Percentiles rank a stretch among this genome's conserved stretches.
phyloP scores from a whole-genome alignment of 2,113 vertebrate genomes.

The Phalacrocorax pelagicus region DNA sequence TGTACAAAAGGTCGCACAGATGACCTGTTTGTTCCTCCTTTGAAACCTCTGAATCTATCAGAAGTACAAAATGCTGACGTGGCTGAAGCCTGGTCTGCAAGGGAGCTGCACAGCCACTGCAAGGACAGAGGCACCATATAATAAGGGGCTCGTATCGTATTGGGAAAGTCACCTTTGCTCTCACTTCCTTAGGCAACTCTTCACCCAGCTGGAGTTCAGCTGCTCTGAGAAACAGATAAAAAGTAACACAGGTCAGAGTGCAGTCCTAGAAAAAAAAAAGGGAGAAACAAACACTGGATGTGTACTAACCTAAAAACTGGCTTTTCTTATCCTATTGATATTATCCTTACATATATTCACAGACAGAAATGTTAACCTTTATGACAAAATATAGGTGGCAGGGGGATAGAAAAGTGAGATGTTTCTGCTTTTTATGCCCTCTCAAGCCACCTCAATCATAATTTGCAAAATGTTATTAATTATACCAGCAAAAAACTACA shows the following conservation, averaged over 20 bases:
- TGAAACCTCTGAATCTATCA: not conserved
- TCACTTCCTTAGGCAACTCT: not conserved
- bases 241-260: not conserved
- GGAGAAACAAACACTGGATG: not conserved
- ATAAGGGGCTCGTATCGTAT: not conserved
- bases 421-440: not conserved
- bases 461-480: not conserved
- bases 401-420: not conserved
- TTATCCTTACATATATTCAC: not conserved
- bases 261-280: not conserved
- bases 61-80: not conserved
- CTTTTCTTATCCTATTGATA: not conserved
- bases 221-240: not conserved
- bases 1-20: not conserved
- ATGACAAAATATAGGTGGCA: not conserved
- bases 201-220: not conserved
- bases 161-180: slow-evolving; percentile 10
- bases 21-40: not conserved
- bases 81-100: not conserved
- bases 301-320: not conserved
- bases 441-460: not conserved
- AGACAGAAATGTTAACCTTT: not conserved
- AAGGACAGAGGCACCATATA: not conserved
- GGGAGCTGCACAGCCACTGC: not conserved
- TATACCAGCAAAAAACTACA: not conserved